A percentile compares a stretch with the other conserved stretches of the same genome.
Conservation (phyloP, 2,113 vertebrate species). For the Pionites leucogaster region DNA sequence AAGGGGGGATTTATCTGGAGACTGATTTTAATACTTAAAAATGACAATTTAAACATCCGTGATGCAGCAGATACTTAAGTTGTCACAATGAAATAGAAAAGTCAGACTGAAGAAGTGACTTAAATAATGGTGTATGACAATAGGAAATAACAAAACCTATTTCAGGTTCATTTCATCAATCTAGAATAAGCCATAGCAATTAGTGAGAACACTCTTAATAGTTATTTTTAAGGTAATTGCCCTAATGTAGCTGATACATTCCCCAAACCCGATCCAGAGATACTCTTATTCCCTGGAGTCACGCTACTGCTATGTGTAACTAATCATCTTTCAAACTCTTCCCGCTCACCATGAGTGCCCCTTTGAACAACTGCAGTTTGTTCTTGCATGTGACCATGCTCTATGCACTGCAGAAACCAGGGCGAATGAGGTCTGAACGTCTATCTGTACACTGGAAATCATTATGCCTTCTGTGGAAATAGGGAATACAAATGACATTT, state of each 20-base stretch:
- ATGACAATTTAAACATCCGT: not conserved
- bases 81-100: not conserved
- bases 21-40: not conserved
- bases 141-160: not conserved
- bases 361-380: not conserved
- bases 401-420: not conserved
- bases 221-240: not conserved
- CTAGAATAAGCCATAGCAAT: not conserved
- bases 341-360: not conserved
- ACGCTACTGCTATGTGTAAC: not conserved
- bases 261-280: not conserved
- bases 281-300: not conserved
- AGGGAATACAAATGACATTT: constrained; percentile 16
- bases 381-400: not conserved
- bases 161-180: not conserved
- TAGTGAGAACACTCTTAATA: not conserved
- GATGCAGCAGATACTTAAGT: not conserved
- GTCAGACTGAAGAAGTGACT: not conserved
- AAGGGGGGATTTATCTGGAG: not conserved
- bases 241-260: not conserved
- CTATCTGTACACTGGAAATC: not conserved
- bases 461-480: constrained; percentile 15
- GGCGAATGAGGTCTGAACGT: not conserved
- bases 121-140: not conserved
- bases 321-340: not conserved